Conservation (phyloP, 1,140 invertebrate species). For the Neodiprion fabricii region DNA sequence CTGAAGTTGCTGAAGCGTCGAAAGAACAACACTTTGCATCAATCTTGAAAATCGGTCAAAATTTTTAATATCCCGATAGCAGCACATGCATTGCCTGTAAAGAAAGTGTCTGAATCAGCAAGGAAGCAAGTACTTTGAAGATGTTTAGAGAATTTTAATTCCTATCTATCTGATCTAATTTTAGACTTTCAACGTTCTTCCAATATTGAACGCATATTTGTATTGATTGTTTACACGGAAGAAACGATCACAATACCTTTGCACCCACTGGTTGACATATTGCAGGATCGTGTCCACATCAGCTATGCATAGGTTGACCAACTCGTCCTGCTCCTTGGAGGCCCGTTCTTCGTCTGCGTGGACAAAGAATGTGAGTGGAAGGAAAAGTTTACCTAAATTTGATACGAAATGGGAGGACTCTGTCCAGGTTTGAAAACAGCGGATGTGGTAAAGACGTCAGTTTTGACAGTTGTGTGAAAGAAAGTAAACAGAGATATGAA, state of each 20-base stretch:
- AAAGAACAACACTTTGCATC: conserved; percentile 80
- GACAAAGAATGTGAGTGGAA: conserved; percentile 9
- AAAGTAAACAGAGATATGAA: neutral
- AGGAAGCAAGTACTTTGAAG: neutral
- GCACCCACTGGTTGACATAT: conserved; percentile 60
- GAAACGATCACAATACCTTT: conserved; percentile 42
- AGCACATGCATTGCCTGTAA: conserved; percentile 89
- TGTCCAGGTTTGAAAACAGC: no score
- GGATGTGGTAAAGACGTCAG: no score
- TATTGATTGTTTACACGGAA: neutral
- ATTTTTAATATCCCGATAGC: conserved; percentile 88
- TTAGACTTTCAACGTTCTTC: conserved; percentile 6
- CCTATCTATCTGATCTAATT: conserved; percentile 4
- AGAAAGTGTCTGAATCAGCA: conserved; percentile 14
- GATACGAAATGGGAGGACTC: neutral
- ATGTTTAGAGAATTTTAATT: neutral
- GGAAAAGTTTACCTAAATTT: conserved; percentile 12
- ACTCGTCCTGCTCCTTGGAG: conserved; percentile 54
- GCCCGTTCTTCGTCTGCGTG: conserved; percentile 53
- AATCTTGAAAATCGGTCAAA: conserved; percentile 88
- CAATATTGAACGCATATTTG: conserved; percentile 5
- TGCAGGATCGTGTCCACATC: conserved; percentile 57
- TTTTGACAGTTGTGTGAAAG: no score
- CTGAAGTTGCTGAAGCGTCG: conserved; percentile 78
- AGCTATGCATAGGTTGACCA: conserved; percentile 44